Conservation (phyloP, 2,113 vertebrate species). For the Nothoprocta perdicaria region DNA sequence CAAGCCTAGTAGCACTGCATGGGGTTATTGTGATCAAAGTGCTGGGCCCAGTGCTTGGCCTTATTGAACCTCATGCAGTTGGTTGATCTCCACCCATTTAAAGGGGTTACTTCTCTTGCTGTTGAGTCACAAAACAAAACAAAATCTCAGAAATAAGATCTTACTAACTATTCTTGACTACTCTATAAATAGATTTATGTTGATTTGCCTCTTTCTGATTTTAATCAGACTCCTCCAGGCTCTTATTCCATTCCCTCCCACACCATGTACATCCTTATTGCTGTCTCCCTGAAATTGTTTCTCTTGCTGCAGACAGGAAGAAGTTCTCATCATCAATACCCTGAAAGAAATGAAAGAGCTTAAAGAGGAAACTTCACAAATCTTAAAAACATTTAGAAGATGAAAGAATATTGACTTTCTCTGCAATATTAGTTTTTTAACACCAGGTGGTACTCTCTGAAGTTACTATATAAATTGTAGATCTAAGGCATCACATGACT, state of each 20-base stretch:
- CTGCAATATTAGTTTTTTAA: constrained; percentile 7
- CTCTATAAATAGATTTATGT: background rate
- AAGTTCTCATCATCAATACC: background rate
- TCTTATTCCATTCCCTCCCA: background rate
- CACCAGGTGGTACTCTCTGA: background rate
- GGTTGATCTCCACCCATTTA: background rate
- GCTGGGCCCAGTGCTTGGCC: too few relatives aligned
- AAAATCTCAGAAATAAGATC: background rate
- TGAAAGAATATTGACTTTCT: background rate
- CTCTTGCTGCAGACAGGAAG: background rate
- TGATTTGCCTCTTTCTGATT: background rate
- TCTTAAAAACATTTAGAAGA: background rate
- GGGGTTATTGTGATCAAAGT: too few relatives aligned
- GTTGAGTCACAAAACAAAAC: background rate
- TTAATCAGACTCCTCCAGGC: background rate
- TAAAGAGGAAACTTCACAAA: background rate
- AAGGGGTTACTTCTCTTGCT: background rate
- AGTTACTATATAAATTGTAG: background rate
- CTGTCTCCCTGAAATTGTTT: background rate
- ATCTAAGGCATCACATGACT: background rate
- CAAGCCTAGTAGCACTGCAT: too few relatives aligned
- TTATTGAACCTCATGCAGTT: too few relatives aligned
- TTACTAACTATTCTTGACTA: background rate
- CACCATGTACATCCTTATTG: background rate
- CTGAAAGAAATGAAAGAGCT: background rate